Percentiles rank a stretch among this genome's conserved stretches.
Evolutionary conservation across 2,888 invertebrate species (phyloP).

Genomic region (Gibbula magus): DNA sequence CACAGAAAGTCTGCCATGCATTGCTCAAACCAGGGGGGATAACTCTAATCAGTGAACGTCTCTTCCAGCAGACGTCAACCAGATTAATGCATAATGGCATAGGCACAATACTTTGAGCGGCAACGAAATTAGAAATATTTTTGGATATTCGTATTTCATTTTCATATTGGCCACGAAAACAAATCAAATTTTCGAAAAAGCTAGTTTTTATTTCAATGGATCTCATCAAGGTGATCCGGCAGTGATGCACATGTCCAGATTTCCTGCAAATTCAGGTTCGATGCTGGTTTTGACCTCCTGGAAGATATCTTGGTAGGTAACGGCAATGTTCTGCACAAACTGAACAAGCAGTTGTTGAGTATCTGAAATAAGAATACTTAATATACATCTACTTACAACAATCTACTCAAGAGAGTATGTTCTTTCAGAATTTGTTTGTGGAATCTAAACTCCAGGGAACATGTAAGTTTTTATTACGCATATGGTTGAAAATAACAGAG

Average conservation of each 20-base stretch:
- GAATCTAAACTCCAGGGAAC: too few species aligned
- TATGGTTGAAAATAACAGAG: too few species aligned
- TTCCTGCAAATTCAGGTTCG: constrained; percentile 46
- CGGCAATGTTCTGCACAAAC: constrained; percentile 59
- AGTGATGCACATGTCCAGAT: constrained; percentile 56
- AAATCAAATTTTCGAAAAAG: background rate
- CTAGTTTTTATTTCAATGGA: too few species aligned
- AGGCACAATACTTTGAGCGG: constrained; percentile 20
- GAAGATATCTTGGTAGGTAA: constrained; percentile 55
- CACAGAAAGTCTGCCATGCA: too few species aligned
- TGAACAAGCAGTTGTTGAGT: constrained; percentile 55
- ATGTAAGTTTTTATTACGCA: too few species aligned
- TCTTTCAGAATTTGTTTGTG: too few species aligned
- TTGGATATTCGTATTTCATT: background rate
- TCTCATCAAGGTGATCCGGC: background rate
- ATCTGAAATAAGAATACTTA: constrained; percentile 47
- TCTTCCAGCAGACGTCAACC: background rate
- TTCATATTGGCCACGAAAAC: constrained; percentile 38
- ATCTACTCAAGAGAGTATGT: too few species aligned
- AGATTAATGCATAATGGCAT: background rate
- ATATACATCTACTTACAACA: background rate
- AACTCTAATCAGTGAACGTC: too few species aligned
- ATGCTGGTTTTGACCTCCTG: constrained; percentile 46
- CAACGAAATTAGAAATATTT: background rate
- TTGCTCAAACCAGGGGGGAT: too few species aligned